Evolutionary conservation across 1,140 invertebrate genomes (phyloP), one percentile per base, ranked within the genome.

Genomic region (Drosophila kurseongensis): DNA sequence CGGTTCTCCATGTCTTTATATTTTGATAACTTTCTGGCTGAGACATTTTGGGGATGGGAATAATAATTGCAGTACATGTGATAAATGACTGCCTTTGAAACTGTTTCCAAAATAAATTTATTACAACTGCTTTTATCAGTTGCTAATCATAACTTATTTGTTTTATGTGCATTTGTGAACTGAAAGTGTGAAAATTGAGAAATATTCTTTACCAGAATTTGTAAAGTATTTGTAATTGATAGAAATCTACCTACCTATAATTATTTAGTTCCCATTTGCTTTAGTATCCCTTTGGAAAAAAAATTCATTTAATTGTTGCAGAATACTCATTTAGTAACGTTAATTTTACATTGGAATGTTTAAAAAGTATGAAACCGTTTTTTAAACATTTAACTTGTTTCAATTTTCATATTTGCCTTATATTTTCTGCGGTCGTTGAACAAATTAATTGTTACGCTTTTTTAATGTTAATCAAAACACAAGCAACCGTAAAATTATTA

Each of bases 391-490:
- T 8, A 35, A n/a, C 23, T 68, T 54, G 4, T 16, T 23, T 62
- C 16, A 13, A 3, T 35, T 41, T 4, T 18, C 29, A 6, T 47
- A 5, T 13, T 16, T 48, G 57, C 52, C 29, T 75, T 29, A 55
- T 40, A 48, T 66, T 74, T 60, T 66, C 41, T 55, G 18, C 14
- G 56, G 38, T 18, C 18, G 18, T 18, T 18, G 18, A 18, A 18
- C 18, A 18, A 18, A 18, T 18, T 18, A 18, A 18, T 18, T 18
- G 18, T 74, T 83, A 76, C 83, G 83, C 84, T 88, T 75, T 86
- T 86, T 86, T 83, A 86, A 86, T 86, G 84, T 88, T 88, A 88
- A 83, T 86, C 83, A 88, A 88, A 86, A 89, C 65, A 83, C 23
- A 75, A 50, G 47, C 60, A 62, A 60, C 52, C 44, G 48, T 74